Evolutionary conservation across 2,888 invertebrate genomes (phyloP).

Genomic region (Nomada goodeniana): DNA sequence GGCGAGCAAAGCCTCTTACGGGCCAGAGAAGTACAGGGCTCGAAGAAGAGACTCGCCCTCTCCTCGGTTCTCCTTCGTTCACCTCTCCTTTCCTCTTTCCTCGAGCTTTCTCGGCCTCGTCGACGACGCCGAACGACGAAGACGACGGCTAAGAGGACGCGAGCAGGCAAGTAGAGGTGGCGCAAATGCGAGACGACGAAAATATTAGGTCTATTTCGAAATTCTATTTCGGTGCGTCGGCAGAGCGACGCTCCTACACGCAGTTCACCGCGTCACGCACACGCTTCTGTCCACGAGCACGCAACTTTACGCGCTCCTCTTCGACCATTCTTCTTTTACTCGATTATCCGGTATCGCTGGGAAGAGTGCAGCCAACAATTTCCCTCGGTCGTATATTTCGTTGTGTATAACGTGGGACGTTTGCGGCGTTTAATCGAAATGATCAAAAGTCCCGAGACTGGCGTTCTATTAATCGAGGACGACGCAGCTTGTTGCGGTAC

Average conservation of each 20-base stretch:
- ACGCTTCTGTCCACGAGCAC: constrained; percentile 38
- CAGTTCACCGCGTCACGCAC: constrained; percentile 53
- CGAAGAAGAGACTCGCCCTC: constrained; percentile 27
- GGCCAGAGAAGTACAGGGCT: constrained; percentile 40
- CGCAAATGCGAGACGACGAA: constrained; percentile 84
- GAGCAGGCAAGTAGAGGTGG: constrained; percentile 78
- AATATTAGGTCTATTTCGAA: constrained; percentile 84
- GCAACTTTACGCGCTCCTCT: constrained; percentile 55
- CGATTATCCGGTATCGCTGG: background rate
- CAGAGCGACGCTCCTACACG: constrained; percentile 74
- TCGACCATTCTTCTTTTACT: background rate
- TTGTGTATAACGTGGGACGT: background rate
- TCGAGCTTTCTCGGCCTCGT: constrained; percentile 40
- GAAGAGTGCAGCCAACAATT: background rate
- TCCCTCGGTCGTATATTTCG: background rate
- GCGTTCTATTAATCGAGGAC: constrained; percentile 4
- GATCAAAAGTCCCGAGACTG: background rate
- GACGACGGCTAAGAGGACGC: constrained; percentile 64
- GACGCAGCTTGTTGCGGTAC: background rate
- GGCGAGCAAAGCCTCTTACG: constrained; percentile 58
- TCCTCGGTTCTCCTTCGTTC: background rate
- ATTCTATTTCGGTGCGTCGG: constrained; percentile 83
- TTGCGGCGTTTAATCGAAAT: background rate
- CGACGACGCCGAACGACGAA: constrained; percentile 43
- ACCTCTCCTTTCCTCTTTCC: constrained; percentile 27